A percentile compares a stretch with the other conserved stretches of the same genome.
These are phyloP conservation scores for Tipula lateralis DNA, from an alignment of 2,888 invertebrate species.

Conservation along the genomic window DNA sequence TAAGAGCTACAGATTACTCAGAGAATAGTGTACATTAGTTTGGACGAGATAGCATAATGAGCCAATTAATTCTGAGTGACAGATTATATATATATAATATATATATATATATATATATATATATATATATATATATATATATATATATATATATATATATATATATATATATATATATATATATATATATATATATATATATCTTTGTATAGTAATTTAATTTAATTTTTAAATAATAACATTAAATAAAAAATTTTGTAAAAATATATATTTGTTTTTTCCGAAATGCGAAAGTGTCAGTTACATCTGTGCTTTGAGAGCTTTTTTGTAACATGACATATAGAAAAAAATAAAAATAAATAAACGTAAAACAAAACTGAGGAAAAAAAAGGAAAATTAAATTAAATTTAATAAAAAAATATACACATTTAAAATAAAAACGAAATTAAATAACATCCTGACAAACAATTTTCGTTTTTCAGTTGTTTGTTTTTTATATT, in stretches of 20 bases:
- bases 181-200: no score
- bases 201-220: no score
- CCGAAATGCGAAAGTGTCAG: not conserved
- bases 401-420: constrained; percentile 13
- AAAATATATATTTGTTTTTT: constrained; percentile 2
- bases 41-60: no score
- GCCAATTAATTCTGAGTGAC: no score
- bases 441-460: not conserved
- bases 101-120: no score
- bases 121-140: no score
- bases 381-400: not conserved
- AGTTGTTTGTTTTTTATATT: not conserved
- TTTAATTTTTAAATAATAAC: not conserved
- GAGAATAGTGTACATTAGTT: no score
- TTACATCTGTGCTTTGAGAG: not conserved
- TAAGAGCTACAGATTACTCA: no score
- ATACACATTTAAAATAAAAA: not conserved
- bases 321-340: not conserved
- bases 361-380: not conserved
- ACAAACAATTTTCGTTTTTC: not conserved
- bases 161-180: no score
- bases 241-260: constrained; percentile 2
- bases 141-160: no score
- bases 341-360: not conserved
- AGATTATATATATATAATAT: no score